phyloP scores from a whole-genome alignment of 2,113 vertebrate genomes.

The Lophura nycthemera region DNA sequence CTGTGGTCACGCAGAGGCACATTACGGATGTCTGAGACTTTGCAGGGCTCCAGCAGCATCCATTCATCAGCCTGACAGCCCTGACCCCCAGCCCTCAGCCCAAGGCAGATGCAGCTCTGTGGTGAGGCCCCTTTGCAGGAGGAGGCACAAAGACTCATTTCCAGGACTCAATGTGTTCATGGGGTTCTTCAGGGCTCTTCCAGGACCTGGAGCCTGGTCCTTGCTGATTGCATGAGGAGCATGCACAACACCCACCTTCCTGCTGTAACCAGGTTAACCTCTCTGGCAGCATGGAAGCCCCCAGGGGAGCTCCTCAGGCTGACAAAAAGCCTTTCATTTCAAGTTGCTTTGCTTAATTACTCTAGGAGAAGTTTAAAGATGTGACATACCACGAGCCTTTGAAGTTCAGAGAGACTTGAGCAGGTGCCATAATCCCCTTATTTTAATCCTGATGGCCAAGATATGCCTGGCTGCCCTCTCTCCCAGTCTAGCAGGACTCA shows the following conservation, averaged over 20 bases:
- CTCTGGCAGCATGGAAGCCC: neutral
- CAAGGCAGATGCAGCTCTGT: accelerated
- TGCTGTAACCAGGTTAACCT: neutral
- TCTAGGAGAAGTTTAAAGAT: neutral
- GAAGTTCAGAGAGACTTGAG: conserved; percentile 51
- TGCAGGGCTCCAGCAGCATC: neutral
- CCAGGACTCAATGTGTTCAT: neutral
- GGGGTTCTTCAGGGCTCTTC: accelerated
- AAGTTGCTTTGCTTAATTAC: conserved; percentile 57
- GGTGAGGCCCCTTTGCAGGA: neutral
- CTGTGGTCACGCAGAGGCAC: neutral
- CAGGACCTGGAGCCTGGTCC: neutral
- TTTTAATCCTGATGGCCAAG: conserved; percentile 53
- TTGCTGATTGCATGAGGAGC: neutral
- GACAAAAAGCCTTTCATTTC: conserved; percentile 32
- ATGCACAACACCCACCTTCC: neutral
- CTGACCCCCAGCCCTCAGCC: neutral
- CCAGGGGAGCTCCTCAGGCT: neutral
- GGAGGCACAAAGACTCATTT: neutral
- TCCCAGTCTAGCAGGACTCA: neutral
- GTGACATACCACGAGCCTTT: conserved; percentile 1
- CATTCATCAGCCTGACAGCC: neutral
- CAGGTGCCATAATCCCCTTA: conserved; percentile 61
- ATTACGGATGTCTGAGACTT: accelerated
- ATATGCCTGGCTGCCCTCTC: neutral